A percentile compares a stretch with the other conserved stretches of the same genome.
phyloP scores from a whole-genome alignment of 2,113 vertebrate species.

The Lepisosteus oculatus region DNA sequence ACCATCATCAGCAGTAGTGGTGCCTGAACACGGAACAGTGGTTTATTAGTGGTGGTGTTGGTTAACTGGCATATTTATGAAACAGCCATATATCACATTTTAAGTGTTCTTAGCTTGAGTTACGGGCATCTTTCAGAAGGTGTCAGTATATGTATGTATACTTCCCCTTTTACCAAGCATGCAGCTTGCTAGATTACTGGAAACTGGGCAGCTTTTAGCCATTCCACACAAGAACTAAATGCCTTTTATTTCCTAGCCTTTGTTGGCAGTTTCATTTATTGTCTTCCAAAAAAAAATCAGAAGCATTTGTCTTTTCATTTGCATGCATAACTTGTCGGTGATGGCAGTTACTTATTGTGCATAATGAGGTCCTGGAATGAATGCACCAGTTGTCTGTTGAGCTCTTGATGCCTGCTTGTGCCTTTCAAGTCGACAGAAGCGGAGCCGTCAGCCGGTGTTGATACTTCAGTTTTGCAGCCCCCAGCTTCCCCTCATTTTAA shows the following conservation, averaged over 20 bases:
- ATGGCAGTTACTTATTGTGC: constrained; percentile 1
- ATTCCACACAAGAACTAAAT: not conserved
- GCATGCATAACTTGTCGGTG: constrained; percentile 1
- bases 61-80: no score
- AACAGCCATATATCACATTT: no score
- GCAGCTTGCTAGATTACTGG: not conserved
- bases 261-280: constrained; percentile 5
- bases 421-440: not conserved
- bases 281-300: not conserved
- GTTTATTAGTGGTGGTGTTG: no score
- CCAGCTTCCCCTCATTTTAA: not conserved
- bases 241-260: not conserved
- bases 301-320: not conserved
- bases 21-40: no score
- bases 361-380: constrained; percentile 7
- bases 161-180: not conserved
- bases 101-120: no score
- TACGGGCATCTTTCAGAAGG: no score
- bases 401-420: no score
- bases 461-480: not conserved
- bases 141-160: no score
- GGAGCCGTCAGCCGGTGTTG: not conserved
- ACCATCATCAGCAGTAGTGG: no score
- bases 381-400: not conserved
- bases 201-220: not conserved